Evolutionary conservation across 2,113 vertebrate species (phyloP).

Genomic region (Silurus meridionalis): DNA sequence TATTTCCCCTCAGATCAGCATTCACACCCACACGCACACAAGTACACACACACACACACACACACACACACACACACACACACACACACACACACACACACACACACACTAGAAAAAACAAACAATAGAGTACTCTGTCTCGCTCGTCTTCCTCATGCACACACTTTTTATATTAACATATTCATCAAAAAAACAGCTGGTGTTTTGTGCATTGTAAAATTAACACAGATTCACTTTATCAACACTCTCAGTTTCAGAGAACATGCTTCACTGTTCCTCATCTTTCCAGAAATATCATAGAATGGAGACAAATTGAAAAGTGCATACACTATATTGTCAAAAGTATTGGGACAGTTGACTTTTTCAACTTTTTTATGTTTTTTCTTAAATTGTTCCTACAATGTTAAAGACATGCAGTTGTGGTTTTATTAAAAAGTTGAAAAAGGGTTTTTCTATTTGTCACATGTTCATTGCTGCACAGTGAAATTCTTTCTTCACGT

Average conservation of each 20-base stretch:
- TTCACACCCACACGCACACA: constrained; percentile 63
- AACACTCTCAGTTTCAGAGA: constrained; percentile 6
- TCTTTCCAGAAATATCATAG: not conserved
- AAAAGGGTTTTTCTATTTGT: too few species aligned
- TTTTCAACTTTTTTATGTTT: too few species aligned
- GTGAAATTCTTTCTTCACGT: too few species aligned
- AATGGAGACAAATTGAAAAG: not conserved
- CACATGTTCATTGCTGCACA: too few species aligned
- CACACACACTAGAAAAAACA: constrained; percentile 51
- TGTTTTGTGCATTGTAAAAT: constrained; percentile 17
- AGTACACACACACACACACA: constrained; percentile 57
- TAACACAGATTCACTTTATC: not conserved
- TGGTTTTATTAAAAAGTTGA: too few species aligned
- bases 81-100: constrained; percentile 19
- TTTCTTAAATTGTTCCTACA: too few species aligned
- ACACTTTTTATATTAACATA: constrained; percentile 41
- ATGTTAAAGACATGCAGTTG: too few species aligned
- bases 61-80: constrained; percentile 38
- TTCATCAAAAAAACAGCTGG: constrained; percentile 47
- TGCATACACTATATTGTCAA: too few species aligned
- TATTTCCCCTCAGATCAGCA: constrained; percentile 72
- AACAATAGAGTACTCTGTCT: constrained; percentile 48
- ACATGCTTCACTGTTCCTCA: not conserved
- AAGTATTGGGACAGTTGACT: too few species aligned
- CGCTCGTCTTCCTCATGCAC: constrained; percentile 21